Evolutionary conservation across 2,113 vertebrate genomes (phyloP).

Genomic region (Scortum barcoo): DNA sequence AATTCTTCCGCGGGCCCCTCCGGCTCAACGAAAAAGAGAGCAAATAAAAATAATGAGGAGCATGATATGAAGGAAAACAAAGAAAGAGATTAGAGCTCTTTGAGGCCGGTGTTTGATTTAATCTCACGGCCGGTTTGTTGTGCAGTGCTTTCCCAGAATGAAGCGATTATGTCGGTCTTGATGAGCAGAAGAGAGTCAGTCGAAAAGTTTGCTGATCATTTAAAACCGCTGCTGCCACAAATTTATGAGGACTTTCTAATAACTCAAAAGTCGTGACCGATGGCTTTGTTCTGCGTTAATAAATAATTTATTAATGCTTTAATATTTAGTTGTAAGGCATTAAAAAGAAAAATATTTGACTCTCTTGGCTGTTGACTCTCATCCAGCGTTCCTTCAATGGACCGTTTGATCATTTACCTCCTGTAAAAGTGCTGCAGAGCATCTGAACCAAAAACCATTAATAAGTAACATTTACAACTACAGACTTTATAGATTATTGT

Average conservation of each 20-base stretch:
- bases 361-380: not conserved
- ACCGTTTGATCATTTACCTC: not conserved
- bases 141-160: constrained; percentile 65
- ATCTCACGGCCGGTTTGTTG: constrained; percentile 67
- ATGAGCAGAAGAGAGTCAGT: constrained; percentile 28
- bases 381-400: not conserved
- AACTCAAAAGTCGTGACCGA: not conserved
- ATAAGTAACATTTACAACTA: not conserved
- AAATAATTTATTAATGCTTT: not conserved
- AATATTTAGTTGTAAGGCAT: not conserved
- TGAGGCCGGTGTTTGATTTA: constrained; percentile 69
- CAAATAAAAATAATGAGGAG: constrained; percentile 76
- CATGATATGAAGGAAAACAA: constrained; percentile 62
- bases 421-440: not conserved
- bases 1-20: constrained; percentile 44
- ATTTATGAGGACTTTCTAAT: not conserved
- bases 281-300: no score
- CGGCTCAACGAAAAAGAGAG: constrained; percentile 52
- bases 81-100: constrained; percentile 72
- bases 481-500: not conserved
- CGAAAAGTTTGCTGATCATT: constrained; percentile 31
- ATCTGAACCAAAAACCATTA: not conserved
- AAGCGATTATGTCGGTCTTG: constrained; percentile 53
- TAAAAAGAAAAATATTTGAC: not conserved
- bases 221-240: not conserved